These are phyloP conservation scores for Aphaenogaster floridana DNA, from an alignment of 1,140 invertebrate genomes.

Conservation along the genomic window DNA sequence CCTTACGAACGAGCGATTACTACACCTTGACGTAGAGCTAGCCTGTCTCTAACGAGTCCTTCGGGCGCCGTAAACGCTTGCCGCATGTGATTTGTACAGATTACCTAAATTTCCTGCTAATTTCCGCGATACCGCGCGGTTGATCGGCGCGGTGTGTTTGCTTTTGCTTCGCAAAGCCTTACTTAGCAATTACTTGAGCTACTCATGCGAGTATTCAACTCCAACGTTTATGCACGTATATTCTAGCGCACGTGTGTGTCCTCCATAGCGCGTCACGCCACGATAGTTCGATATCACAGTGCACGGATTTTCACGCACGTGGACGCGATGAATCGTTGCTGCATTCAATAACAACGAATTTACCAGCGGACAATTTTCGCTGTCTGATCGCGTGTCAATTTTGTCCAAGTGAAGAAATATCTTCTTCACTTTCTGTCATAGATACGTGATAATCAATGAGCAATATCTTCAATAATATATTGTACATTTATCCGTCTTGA, in stretches of 20 bases:
- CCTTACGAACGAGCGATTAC: constrained; percentile 26
- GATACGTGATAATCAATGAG: neutral
- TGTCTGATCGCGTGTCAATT: constrained; percentile 24
- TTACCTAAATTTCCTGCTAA: constrained; percentile 51
- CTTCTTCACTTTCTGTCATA: neutral
- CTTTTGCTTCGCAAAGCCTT: constrained; percentile 37
- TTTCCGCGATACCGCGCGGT: constrained; percentile 25
- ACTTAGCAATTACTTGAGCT: constrained; percentile 64
- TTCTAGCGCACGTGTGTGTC: constrained; percentile 14
- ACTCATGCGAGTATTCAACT: constrained; percentile 58
- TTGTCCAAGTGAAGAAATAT: constrained; percentile 17
- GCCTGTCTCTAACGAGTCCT: constrained; percentile 30
- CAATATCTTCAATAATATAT: neutral
- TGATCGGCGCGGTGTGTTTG: constrained; percentile 19
- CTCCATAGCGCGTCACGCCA: constrained; percentile 12
- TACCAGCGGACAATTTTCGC: neutral
- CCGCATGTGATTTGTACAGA: constrained; percentile 59
- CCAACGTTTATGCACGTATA: constrained; percentile 51
- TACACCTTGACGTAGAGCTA: constrained; percentile 22
- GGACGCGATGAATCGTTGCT: constrained; percentile 21
- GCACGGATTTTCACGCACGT: constrained; percentile 32
- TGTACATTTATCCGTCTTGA: neutral
- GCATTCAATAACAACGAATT: constrained; percentile 36
- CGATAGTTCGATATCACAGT: constrained; percentile 41
- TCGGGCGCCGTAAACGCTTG: neutral